These are phyloP conservation scores for Nasonovia ribisnigri DNA, from an alignment of 2,888 invertebrate species.

Conservation along the genomic window DNA sequence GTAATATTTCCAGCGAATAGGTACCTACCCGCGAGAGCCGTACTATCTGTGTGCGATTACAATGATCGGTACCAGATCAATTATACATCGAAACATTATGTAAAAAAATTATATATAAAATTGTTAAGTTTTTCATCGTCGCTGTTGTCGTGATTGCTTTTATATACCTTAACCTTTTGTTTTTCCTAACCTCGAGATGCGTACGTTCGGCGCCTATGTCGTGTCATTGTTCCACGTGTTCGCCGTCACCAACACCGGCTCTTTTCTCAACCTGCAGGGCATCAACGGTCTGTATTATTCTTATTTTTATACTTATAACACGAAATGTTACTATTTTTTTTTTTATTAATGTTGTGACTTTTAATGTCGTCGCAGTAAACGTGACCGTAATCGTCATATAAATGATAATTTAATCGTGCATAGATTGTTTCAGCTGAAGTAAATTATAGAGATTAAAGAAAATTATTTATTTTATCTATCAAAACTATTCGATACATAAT, in stretches of 20 bases:
- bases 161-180: too few species aligned
- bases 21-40: background rate
- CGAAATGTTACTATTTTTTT: too few species aligned
- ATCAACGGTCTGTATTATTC: conserved; percentile 51
- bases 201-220: background rate
- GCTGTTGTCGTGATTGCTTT: background rate
- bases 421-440: background rate
- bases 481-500: background rate
- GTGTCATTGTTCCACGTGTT: conserved; percentile 49
- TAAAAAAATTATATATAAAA: background rate
- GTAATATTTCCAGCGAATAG: background rate
- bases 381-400: background rate
- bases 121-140: background rate
- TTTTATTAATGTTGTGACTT: background rate
- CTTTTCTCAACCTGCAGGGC: conserved; percentile 33
- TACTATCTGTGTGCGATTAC: background rate
- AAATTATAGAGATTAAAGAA: background rate
- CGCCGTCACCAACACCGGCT: conserved; percentile 14
- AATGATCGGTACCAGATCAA: background rate
- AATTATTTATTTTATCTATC: background rate
- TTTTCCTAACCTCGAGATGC: conserved; percentile 24
- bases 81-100: background rate
- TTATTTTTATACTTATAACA: too few species aligned
- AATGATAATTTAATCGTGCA: background rate
- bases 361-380: background rate